Percentiles rank a stretch among this genome's conserved stretches.
Conservation (phyloP, 2,113 vertebrate genomes). For the Dolichallabes microphthalmus region DNA sequence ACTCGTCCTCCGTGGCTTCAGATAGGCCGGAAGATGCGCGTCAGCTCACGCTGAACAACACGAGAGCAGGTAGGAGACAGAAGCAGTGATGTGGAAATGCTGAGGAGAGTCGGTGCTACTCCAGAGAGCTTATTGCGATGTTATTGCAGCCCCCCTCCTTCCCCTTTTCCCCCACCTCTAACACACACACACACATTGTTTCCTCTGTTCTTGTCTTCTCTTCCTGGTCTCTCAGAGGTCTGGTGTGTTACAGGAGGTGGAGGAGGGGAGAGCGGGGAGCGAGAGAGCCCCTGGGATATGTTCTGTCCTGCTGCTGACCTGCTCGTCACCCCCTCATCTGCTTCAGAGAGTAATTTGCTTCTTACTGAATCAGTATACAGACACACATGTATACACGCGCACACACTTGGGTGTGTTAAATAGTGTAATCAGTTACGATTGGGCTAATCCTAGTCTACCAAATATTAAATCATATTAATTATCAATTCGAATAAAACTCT, state of each 20-base stretch:
- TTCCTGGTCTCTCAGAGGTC: conserved; percentile 32
- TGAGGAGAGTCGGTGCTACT: conserved; percentile 32
- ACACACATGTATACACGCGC: neutral
- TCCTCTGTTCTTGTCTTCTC: neutral
- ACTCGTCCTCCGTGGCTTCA: neutral
- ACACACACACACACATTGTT: neutral
- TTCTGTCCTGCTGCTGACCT: conserved; percentile 42
- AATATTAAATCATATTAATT: neutral
- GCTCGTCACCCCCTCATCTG: conserved; percentile 31
- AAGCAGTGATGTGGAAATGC: conserved; percentile 43
- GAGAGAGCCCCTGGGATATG: conserved; percentile 48
- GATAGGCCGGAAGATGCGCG: conserved; percentile 12
- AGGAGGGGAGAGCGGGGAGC: neutral
- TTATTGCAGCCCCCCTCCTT: conserved; percentile 18
- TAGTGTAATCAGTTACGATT: neutral
- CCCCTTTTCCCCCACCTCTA: neutral
- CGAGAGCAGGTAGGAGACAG: conserved; percentile 36
- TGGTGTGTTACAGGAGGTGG: conserved; percentile 19
- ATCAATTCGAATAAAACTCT: neutral
- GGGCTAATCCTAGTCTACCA: neutral
- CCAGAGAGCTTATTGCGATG: conserved; percentile 30
- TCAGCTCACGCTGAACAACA: conserved; percentile 18
- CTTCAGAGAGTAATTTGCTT: conserved; percentile 39
- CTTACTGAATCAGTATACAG: neutral
- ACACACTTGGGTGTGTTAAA: neutral